phyloP scores from a whole-genome alignment of 2,888 invertebrate species.

The Hirtodrosophila duncani region DNA sequence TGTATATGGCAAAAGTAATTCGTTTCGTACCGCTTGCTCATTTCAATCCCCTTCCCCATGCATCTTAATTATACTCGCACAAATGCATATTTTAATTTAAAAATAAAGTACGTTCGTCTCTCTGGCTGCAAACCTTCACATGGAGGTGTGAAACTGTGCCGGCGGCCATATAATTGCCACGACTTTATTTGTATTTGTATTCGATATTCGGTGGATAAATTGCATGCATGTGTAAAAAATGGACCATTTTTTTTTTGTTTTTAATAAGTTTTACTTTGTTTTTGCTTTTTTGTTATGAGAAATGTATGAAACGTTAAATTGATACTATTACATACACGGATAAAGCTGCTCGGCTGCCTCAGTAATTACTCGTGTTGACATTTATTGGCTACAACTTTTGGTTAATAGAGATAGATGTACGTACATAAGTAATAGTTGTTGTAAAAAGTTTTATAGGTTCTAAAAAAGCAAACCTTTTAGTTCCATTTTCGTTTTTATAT shows the following conservation, averaged over 20 bases:
- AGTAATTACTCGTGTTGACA: no score
- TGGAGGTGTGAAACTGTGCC: slow-evolving; percentile 38
- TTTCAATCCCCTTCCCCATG: no score
- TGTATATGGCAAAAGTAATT: no score
- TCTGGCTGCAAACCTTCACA: no score
- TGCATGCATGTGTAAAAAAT: slow-evolving; percentile 58
- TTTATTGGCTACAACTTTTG: no score
- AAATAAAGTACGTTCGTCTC: slow-evolving; percentile 48
- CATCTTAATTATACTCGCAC: slow-evolving; percentile 24
- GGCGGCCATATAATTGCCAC: slow-evolving; percentile 38
- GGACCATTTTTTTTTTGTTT: slow-evolving; percentile 58
- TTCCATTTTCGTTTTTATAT: not conserved
- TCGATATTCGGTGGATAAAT: slow-evolving; percentile 64
- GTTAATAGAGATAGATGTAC: no score
- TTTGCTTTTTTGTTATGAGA: not conserved
- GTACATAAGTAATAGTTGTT: no score
- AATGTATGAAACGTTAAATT: slow-evolving; percentile 8
- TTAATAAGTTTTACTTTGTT: slow-evolving; percentile 6
- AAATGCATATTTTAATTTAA: slow-evolving; percentile 33
- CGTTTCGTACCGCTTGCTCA: no score
- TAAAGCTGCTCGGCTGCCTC: slow-evolving; percentile 59
- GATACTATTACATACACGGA: slow-evolving; percentile 36
- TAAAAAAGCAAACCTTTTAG: no score
- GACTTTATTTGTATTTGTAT: slow-evolving; percentile 28
- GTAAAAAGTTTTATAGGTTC: no score